Conservation (phyloP, 2,888 invertebrate species). For the Subacronicta megacephala region DNA sequence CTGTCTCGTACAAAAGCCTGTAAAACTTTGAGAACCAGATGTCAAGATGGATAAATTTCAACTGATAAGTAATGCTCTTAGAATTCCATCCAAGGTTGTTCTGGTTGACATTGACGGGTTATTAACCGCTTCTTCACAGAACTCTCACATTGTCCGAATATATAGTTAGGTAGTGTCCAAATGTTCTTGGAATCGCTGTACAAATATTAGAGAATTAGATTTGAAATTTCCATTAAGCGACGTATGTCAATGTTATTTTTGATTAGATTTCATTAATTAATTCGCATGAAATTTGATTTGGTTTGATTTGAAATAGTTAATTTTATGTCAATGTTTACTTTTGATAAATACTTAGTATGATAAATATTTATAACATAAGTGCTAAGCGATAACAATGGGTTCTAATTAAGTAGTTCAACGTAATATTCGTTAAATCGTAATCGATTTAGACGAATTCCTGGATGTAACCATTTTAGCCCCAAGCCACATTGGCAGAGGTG, state of each 20-base stretch:
- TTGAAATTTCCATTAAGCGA: constrained; percentile 5
- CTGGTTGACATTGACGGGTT: constrained; percentile 60
- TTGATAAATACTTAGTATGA: too few species aligned
- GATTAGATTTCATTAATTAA: too few species aligned
- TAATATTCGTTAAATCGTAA: too few species aligned
- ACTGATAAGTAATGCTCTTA: constrained; percentile 53
- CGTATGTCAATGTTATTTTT: neutral
- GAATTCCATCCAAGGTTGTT: constrained; percentile 61
- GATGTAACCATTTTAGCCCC: too few species aligned
- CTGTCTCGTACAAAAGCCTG: constrained; percentile 17
- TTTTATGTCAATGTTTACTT: too few species aligned
- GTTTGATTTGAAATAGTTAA: too few species aligned
- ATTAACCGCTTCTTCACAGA: constrained; percentile 61
- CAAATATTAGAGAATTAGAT: constrained; percentile 7
- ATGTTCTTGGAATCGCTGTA: constrained; percentile 42
- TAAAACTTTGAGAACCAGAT: constrained; percentile 40
- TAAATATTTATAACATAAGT: too few species aligned
- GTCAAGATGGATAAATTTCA: constrained; percentile 35
- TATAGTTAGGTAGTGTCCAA: constrained; percentile 35
- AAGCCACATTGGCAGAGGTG: too few species aligned
- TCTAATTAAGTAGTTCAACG: too few species aligned
- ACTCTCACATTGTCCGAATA: constrained; percentile 38
- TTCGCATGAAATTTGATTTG: too few species aligned
- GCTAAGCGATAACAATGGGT: too few species aligned
- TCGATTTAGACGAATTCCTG: too few species aligned